Percentiles rank a stretch among this genome's conserved stretches.
Evolutionary conservation across 2,797 vertebrate species (phyloP).

Genomic region (Macropus fuliginosus): DNA sequence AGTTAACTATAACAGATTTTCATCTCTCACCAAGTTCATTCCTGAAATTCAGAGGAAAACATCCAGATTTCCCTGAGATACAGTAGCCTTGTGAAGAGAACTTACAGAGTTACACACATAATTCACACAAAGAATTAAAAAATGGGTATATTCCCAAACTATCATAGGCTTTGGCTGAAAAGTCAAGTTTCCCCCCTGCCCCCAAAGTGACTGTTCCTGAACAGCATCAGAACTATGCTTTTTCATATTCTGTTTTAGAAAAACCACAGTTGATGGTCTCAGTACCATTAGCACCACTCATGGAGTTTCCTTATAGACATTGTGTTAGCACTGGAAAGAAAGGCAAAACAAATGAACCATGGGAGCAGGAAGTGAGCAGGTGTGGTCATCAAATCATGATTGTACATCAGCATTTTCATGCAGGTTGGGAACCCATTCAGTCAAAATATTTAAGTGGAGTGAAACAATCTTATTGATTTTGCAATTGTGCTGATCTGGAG

Average conservation of each 20-base stretch:
- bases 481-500: background rate
- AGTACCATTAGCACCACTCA: background rate
- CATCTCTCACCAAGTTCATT: background rate
- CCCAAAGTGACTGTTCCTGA: background rate
- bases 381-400: background rate
- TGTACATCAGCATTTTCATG: background rate
- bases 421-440: background rate
- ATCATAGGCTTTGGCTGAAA: background rate
- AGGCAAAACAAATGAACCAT: background rate
- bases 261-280: background rate
- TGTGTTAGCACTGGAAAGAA: background rate
- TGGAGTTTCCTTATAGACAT: background rate
- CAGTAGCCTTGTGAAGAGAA: background rate
- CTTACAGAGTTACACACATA: background rate
- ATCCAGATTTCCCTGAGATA: background rate
- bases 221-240: background rate
- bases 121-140: background rate
- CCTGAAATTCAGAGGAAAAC: background rate
- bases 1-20: background rate
- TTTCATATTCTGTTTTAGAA: background rate
- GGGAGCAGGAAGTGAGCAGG: background rate
- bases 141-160: background rate
- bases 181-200: background rate
- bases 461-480: background rate
- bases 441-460: background rate